Percentiles rank a stretch among this genome's conserved stretches.
These are phyloP conservation scores for Actenoides hombroni DNA, from an alignment of 2,113 vertebrate species.

Conservation along the genomic window DNA sequence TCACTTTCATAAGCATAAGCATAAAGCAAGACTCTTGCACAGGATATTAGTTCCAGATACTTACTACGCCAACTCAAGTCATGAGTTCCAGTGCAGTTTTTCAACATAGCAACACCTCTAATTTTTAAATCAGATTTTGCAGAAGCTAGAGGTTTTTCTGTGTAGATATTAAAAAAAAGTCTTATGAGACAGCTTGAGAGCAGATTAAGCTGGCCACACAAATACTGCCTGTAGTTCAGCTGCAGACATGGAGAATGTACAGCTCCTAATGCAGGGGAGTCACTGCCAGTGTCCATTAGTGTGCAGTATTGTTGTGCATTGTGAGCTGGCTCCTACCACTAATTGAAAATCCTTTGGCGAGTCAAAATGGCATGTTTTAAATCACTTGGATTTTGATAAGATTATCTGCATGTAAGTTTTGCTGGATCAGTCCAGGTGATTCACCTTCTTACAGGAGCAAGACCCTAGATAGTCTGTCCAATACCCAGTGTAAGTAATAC, in stretches of 20 bases:
- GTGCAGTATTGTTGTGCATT: neutral
- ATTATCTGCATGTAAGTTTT: neutral
- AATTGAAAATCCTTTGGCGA: neutral
- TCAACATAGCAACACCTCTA: slow-evolving; percentile 24
- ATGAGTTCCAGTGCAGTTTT: neutral
- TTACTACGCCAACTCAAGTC: neutral
- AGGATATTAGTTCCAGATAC: neutral
- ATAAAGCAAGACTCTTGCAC: neutral
- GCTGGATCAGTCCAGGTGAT: neutral
- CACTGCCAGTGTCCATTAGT: neutral
- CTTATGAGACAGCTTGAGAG: neutral
- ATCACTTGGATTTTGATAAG: neutral
- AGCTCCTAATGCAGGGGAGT: neutral
- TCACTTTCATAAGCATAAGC: neutral
- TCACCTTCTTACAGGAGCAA: neutral
- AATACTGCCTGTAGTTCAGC: neutral
- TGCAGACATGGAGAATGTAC: neutral
- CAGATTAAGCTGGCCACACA: neutral
- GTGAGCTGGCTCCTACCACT: neutral
- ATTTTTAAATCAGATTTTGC: neutral
- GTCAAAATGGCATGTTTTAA: neutral
- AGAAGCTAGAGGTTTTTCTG: neutral
- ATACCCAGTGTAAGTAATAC: neutral
- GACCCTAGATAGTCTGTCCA: neutral
- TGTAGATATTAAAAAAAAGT: neutral